Conservation (phyloP, 2,113 vertebrate genomes). For the Paracanthobrama guichenoti region DNA sequence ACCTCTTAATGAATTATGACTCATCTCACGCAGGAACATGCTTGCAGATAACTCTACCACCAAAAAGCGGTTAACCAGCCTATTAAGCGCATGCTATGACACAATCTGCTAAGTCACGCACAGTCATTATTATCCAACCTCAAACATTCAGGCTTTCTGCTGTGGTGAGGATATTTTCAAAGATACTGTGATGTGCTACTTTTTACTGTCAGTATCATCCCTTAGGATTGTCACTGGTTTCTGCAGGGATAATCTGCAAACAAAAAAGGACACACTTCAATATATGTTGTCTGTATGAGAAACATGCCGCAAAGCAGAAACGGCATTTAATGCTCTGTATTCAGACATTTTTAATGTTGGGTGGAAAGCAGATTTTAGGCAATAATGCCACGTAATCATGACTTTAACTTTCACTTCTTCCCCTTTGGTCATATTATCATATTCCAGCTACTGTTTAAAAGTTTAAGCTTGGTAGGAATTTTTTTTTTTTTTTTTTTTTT, state of each 20-base stretch:
- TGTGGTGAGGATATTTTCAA: neutral
- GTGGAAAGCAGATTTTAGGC: neutral
- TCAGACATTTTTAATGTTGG: neutral
- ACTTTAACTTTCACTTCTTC: neutral
- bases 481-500: too few relatives aligned
- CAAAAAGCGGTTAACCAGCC: slow-evolving; percentile 1
- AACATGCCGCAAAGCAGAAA: neutral
- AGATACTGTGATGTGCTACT: neutral
- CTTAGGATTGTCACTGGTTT: neutral
- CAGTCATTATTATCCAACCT: neutral
- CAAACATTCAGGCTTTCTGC: neutral
- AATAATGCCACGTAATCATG: neutral
- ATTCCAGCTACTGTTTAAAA: too few relatives aligned
- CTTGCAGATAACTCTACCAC: neutral
- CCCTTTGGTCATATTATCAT: too few relatives aligned
- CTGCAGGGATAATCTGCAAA: neutral
- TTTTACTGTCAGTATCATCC: neutral
- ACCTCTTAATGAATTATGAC: neutral
- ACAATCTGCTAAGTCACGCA: neutral
- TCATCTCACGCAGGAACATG: neutral
- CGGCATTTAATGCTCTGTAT: neutral
- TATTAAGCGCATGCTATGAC: neutral
- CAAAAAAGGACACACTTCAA: neutral
- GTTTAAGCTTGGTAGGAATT: too few relatives aligned
- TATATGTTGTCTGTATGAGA: neutral